Percentiles rank a stretch among this genome's conserved stretches.
Conservation (phyloP, 2,113 vertebrate species). For the Drymodes brunneopygia region DNA sequence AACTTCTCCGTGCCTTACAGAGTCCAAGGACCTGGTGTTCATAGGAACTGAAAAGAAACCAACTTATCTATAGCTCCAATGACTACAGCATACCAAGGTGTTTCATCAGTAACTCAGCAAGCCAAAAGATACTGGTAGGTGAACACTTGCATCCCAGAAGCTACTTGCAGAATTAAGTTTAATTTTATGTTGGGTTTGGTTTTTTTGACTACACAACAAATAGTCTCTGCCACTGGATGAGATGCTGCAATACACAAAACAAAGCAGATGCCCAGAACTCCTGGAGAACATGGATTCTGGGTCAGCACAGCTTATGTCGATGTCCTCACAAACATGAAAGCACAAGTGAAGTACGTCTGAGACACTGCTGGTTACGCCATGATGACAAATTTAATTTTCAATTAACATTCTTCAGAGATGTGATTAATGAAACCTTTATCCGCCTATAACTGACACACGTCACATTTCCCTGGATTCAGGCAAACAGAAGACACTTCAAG, state of each 20-base stretch:
- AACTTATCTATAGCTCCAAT: neutral
- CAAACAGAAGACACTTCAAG: constrained; percentile 9
- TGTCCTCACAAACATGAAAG: neutral
- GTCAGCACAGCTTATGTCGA: neutral
- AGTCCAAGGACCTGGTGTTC: neutral
- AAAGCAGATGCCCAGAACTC: neutral
- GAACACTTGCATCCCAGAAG: neutral
- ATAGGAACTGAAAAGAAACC: neutral
- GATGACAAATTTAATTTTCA: neutral
- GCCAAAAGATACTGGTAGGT: neutral
- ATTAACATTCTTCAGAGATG: neutral
- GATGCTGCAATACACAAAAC: neutral
- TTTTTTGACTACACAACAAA: neutral
- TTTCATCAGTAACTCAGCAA: neutral
- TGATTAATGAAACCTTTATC: neutral
- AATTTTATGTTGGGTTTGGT: neutral
- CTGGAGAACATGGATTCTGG: neutral
- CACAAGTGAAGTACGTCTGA: neutral
- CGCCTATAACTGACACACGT: neutral
- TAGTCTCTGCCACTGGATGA: neutral
- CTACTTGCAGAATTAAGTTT: neutral
- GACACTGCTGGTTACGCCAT: neutral
- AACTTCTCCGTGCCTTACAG: neutral
- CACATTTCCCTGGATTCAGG: neutral
- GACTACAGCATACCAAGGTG: neutral